Percentiles rank a stretch among this genome's conserved stretches.
Evolutionary conservation across 1,140 invertebrate species (phyloP).

Genomic region (Drosophila baimaii): DNA sequence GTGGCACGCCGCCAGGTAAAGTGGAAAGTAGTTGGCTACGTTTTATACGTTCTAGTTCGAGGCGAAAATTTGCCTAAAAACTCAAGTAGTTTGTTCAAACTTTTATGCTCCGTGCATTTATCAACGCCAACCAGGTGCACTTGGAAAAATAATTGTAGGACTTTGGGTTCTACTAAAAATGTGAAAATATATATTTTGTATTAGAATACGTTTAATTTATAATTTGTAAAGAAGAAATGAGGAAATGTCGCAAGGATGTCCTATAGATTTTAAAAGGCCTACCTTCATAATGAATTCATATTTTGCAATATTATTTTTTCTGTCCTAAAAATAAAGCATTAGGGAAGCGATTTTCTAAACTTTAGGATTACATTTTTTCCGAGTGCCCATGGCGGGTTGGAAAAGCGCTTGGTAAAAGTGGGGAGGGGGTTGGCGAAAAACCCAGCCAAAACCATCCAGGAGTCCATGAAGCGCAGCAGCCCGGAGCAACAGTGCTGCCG

Average conservation of each 20-base stretch:
- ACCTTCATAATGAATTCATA: too few species aligned
- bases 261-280: too few species aligned
- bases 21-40: constrained; percentile 76
- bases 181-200: neutral
- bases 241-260: too few species aligned
- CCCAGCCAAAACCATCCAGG: constrained; percentile 32
- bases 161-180: neutral
- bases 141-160: neutral
- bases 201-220: neutral
- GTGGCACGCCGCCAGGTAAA: constrained; percentile 74
- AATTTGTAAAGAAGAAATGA: too few species aligned
- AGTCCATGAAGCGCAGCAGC: constrained; percentile 42
- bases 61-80: constrained; percentile 79
- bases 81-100: constrained; percentile 79
- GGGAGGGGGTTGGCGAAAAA: neutral
- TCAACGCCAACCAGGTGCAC: constrained; percentile 58
- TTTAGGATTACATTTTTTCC: neutral
- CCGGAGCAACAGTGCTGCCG: constrained; percentile 36
- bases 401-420: constrained; percentile 10
- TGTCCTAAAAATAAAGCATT: too few species aligned
- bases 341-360: constrained; percentile 1
- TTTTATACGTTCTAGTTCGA: constrained; percentile 69
- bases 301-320: too few species aligned
- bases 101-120: constrained; percentile 75
- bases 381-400: constrained; percentile 9